Evolutionary conservation across 2,113 vertebrate genomes (phyloP), one percentile per base, ranked within the genome.

Genomic region (Phyllopteryx taeniolatus): DNA sequence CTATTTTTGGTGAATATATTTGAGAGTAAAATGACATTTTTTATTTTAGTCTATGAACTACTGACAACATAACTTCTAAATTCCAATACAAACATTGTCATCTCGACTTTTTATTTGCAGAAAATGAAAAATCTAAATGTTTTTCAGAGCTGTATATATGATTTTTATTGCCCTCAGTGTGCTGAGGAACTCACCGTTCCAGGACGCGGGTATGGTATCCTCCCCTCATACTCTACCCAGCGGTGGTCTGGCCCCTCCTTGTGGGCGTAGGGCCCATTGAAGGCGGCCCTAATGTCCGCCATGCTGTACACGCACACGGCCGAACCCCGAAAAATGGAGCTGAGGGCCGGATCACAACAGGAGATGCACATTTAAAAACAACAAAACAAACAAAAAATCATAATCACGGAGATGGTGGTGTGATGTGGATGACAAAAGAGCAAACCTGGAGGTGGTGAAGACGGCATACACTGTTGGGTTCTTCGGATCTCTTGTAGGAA

Each of bases 321-420:
- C n/a, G 98, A 99, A 74, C 97, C 98, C 80, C 94, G 96, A 92
- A 99, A 99, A 79, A 99, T 94, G 1, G 96, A 96, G 83, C 98
- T 99, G 89, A 56, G 81, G 87, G 20, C 10, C n/a, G 56, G 46
- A 61, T 14, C 17, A 7, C 60, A 62, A 79, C 12, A 66, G 33
- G 51, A 68, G 3, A 64, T 8, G 2, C 60, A 47, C 14, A 8
- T 73, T 70, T 35, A 33, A 31, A 60, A 46, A 57, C 22, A 51
- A 54, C 31, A 42, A 54, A 14, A 5, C 6, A 2, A 46, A 31
- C 15, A 14, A 31, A 64, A 57, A 57, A 27, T 27, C 27, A 27
- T 27, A 27, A 27, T 27, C 27, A 27, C 27, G 33, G 8, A 33
- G 7, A 62, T 15, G 19, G 31, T 20, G 14, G 27, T 14, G 27